phyloP scores from a whole-genome alignment of 1,140 invertebrate genomes.

The Protaetia brevitarsis region DNA sequence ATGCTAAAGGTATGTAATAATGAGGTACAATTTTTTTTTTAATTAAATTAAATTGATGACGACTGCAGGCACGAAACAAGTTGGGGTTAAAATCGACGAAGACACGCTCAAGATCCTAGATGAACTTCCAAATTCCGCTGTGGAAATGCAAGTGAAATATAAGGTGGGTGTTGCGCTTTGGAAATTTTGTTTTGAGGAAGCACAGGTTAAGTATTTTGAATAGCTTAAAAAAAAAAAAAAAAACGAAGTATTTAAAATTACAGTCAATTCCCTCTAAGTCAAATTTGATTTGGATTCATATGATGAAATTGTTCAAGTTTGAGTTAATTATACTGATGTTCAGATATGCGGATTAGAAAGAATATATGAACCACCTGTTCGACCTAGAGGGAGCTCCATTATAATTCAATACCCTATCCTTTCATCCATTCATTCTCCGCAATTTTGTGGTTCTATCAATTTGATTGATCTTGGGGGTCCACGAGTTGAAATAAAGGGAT shows the following conservation, averaged over 20 bases:
- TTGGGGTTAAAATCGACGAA: slow-evolving; percentile 69
- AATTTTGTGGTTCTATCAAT: too few relatives aligned
- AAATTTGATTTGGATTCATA: not conserved
- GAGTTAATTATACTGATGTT: too few relatives aligned
- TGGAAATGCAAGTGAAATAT: slow-evolving; percentile 94
- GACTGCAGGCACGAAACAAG: slow-evolving; percentile 58
- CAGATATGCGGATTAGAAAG: not conserved
- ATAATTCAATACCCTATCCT: too few relatives aligned
- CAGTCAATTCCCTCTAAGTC: slow-evolving; percentile 15
- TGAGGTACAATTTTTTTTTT: too few relatives aligned
- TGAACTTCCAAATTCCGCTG: slow-evolving; percentile 87
- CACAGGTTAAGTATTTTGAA: too few relatives aligned
- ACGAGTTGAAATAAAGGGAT: too few relatives aligned
- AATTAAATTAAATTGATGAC: too few relatives aligned
- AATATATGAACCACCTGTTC: not conserved
- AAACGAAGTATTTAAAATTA: too few relatives aligned
- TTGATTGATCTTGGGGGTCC: too few relatives aligned
- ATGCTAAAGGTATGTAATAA: slow-evolving; percentile 38
- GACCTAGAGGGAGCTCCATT: slow-evolving; percentile 12
- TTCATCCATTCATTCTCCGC: too few relatives aligned
- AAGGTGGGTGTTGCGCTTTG: slow-evolving; percentile 71
- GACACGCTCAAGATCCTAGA: slow-evolving; percentile 77
- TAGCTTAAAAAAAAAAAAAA: too few relatives aligned
- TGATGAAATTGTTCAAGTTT: too few relatives aligned
- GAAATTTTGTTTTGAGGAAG: not conserved